Evolutionary conservation across 2,113 vertebrate genomes (phyloP).

Genomic region (Dicentrarchus labrax): DNA sequence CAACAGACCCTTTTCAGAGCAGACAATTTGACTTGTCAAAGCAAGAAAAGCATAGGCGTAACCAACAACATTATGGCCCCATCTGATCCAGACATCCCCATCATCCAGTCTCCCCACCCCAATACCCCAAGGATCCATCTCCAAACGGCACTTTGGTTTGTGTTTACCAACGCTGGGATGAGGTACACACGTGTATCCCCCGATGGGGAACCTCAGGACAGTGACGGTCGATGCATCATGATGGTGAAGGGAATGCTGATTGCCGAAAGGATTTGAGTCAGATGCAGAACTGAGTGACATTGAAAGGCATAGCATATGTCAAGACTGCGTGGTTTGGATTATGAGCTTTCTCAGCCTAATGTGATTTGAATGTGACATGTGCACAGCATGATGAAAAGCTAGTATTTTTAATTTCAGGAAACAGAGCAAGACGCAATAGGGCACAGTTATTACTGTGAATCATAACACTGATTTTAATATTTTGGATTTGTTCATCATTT

Average conservation of each 20-base stretch:
- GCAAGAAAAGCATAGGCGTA: no score
- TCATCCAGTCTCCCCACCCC: background rate
- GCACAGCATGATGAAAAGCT: constrained; percentile 36
- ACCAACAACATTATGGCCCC: background rate
- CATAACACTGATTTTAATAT: constrained; percentile 1
- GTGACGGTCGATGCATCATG: background rate
- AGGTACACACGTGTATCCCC: background rate
- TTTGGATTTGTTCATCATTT: constrained; percentile 14
- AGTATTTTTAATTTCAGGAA: constrained; percentile 36
- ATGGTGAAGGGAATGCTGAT: constrained; percentile 35
- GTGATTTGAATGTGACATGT: constrained; percentile 42
- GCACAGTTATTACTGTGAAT: constrained; percentile 18
- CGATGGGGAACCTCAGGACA: background rate
- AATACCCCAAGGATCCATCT: constrained; percentile 21
- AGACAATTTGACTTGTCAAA: no score
- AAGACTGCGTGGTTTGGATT: constrained; percentile 7
- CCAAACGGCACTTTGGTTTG: constrained; percentile 34
- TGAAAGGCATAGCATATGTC: constrained; percentile 33
- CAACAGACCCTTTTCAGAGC: no score
- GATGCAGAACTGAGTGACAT: constrained; percentile 27
- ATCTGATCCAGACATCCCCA: constrained; percentile 8
- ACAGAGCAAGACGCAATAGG: background rate
- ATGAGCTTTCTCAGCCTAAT: constrained; percentile 36
- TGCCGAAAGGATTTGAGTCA: constrained; percentile 15
- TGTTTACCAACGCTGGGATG: constrained; percentile 53